A percentile compares a stretch with the other conserved stretches of the same genome.
phyloP scores from a whole-genome alignment of 2,797 vertebrate species.

The Scarus forsteni region DNA sequence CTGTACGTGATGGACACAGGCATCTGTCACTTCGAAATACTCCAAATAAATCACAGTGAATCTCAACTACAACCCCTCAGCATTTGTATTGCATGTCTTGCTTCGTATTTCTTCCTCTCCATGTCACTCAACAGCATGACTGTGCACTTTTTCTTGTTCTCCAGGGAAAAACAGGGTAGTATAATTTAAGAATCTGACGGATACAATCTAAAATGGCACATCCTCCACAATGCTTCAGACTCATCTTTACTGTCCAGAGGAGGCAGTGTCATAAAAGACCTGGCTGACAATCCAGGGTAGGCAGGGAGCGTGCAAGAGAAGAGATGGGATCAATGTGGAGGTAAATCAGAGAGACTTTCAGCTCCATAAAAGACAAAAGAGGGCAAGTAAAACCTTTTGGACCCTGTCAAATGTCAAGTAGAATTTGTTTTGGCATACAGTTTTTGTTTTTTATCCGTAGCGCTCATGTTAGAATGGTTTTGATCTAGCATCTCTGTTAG shows the following conservation, averaged over 20 bases:
- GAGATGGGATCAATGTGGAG: constrained; percentile 48
- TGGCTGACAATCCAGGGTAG: constrained; percentile 27
- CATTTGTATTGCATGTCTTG: constrained; percentile 12
- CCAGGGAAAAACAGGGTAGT: constrained; percentile 14
- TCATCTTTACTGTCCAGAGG: constrained; percentile 62
- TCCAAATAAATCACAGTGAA: constrained; percentile 49
- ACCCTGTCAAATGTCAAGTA: too few species aligned
- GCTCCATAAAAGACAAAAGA: constrained; percentile 25
- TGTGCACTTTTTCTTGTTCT: constrained; percentile 33
- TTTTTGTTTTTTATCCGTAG: too few species aligned
- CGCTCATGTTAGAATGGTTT: too few species aligned
- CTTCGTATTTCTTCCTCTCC: neutral
- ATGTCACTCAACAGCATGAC: constrained; percentile 33
- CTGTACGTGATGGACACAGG: constrained; percentile 42
- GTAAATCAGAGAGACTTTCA: constrained; percentile 32
- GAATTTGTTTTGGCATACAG: too few species aligned
- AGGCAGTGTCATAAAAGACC: constrained; percentile 30
- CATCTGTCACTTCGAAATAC: constrained; percentile 61
- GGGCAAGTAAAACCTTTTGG: constrained; percentile 26
- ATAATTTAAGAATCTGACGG: constrained; percentile 37
- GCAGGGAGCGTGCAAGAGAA: constrained; percentile 41
- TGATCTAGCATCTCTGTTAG: too few species aligned
- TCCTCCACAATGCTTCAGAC: constrained; percentile 42
- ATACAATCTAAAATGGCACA: constrained; percentile 55
- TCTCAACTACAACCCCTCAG: constrained; percentile 34